phyloP scores from a whole-genome alignment of 2,113 vertebrate genomes.

The Casuarius casuarius region DNA sequence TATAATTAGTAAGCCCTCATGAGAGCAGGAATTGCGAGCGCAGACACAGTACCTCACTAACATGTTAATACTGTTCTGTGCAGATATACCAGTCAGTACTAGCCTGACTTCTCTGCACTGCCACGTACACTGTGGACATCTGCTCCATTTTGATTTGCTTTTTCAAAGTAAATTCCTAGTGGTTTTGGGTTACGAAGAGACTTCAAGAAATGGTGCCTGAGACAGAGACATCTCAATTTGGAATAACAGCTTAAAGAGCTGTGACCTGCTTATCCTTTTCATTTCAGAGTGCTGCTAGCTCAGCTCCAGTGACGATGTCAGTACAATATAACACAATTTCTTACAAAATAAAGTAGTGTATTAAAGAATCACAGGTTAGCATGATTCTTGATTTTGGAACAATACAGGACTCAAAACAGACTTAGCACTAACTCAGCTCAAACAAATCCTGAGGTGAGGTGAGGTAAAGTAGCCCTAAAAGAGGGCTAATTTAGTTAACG shows the following conservation, averaged over 20 bases:
- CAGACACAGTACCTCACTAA: too few species aligned
- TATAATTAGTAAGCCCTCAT: not conserved
- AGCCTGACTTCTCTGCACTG: not conserved
- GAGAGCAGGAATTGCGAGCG: not conserved
- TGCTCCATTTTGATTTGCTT: not conserved
- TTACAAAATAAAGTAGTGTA: not conserved
- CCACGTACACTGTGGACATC: not conserved
- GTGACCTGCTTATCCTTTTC: not conserved
- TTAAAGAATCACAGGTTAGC: not conserved
- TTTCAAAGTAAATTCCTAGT: not conserved
- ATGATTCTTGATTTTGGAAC: not conserved
- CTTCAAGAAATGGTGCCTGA: not conserved
- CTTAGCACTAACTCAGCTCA: not conserved
- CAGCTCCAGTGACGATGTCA: not conserved
- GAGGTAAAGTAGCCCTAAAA: not conserved
- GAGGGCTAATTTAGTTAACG: not conserved
- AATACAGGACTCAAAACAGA: not conserved
- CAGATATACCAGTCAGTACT: not conserved
- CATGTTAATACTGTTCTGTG: not conserved
- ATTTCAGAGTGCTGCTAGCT: not conserved
- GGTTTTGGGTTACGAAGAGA: not conserved
- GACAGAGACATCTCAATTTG: not conserved
- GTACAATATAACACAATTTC: not conserved
- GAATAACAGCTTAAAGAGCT: not conserved
- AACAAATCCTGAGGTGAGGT: not conserved